phyloP scores from a whole-genome alignment of 2,797 vertebrate genomes.

The Gobio occitaniae region DNA sequence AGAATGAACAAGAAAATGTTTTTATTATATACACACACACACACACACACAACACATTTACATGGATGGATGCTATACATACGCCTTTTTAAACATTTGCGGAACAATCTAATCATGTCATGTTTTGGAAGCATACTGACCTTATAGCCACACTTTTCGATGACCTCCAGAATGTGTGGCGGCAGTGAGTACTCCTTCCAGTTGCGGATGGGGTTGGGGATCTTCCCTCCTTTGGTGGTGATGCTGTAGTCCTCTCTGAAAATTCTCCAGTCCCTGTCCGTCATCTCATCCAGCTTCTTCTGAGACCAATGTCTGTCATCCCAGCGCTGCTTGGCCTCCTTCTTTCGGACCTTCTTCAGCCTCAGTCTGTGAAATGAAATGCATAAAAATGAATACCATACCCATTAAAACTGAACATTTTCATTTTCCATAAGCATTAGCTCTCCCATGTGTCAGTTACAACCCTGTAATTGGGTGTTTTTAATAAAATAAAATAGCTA shows the following conservation, averaged over 20 bases:
- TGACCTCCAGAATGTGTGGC: constrained; percentile 95
- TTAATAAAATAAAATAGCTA: too few species aligned
- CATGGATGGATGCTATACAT: not conserved
- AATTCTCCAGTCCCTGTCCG: constrained; percentile 97
- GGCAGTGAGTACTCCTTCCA: constrained; percentile 96
- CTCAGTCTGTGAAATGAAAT: constrained; percentile 76
- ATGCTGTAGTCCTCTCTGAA: constrained; percentile 99
- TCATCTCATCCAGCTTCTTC: constrained; percentile 99
- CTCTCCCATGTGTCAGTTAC: not conserved
- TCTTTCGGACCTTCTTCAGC: constrained; percentile 94
- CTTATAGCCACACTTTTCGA: constrained; percentile 98
- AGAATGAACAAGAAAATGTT: not conserved
- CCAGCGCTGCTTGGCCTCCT: constrained; percentile 98
- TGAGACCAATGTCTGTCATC: constrained; percentile 99
- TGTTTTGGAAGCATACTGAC: constrained; percentile 68
- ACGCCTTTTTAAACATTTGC: not conserved
- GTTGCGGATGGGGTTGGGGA: constrained; percentile 97
- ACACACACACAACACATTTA: not conserved
- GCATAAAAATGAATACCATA: not conserved
- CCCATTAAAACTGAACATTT: not conserved
- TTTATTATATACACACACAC: not conserved
- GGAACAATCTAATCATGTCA: too few species aligned
- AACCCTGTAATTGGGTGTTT: not conserved
- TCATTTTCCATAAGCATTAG: not conserved
- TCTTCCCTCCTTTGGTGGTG: constrained; percentile 98